phyloP scores from a whole-genome alignment of 2,888 invertebrate species.

The Anaspis maculata region DNA sequence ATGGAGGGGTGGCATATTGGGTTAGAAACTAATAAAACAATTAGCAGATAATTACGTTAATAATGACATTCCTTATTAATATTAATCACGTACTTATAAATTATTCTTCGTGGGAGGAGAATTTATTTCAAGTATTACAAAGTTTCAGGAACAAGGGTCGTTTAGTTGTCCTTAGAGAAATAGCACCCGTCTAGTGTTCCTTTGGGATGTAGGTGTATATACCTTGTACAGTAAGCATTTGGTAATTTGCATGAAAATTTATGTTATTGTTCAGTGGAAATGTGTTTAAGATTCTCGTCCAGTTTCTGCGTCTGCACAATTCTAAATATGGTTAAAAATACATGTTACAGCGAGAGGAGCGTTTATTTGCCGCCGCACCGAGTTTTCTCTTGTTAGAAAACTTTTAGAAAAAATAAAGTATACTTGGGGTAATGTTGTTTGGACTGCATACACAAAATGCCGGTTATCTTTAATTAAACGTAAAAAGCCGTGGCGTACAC shows the following conservation, averaged over 20 bases:
- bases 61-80: constrained; percentile 8
- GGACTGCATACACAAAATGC: too few species aligned
- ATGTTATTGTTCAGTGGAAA: constrained; percentile 33
- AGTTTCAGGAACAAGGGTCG: constrained; percentile 20
- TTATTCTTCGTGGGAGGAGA: constrained; percentile 9
- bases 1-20: too few species aligned
- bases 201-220: constrained; percentile 26
- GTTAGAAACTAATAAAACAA: too few species aligned
- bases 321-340: constrained; percentile 3
- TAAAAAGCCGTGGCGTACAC: too few species aligned
- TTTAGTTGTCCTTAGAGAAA: constrained; percentile 25
- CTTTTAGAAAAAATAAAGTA: too few species aligned
- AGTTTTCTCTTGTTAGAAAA: too few species aligned
- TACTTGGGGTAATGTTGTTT: too few species aligned
- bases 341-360: background rate
- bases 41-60: constrained; percentile 1
- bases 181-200: constrained; percentile 26
- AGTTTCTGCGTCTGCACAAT: constrained; percentile 6
- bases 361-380: too few species aligned
- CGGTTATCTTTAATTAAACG: too few species aligned
- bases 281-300: constrained; percentile 24
- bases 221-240: constrained; percentile 23
- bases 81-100: constrained; percentile 12
- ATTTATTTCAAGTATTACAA: constrained; percentile 15
- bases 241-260: constrained; percentile 35